Base-by-base conservation (phyloP, 2,888 invertebrate species). In the Ornithoptera alexandrae region DNA sequence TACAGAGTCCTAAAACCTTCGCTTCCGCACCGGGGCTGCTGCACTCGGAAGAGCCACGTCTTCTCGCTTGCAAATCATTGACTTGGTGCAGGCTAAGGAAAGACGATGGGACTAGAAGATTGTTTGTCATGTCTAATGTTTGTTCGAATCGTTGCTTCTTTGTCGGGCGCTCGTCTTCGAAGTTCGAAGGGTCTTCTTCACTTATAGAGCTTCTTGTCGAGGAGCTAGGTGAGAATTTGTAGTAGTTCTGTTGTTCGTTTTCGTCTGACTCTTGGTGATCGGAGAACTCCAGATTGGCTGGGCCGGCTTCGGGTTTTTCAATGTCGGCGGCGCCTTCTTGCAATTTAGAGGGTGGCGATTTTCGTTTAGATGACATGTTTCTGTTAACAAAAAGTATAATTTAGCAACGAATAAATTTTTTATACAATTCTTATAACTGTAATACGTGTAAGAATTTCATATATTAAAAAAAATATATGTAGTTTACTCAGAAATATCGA, bases 311-410 rank as follows among this genome's bases (percentile, higher is more conserved):
- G 65, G 85, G 77, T 78, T 88, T 88, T 75, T 90, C 92, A 82
- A 89, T 87, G 81, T 93, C 84, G 81, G 92, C 80, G 83, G 92
- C 94, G 90, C 93, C 93, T 94, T 96, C 95, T 94, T 97, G 97
- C 92, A 97, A 94, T 94, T 98, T 98, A 82, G 97, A 97, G 89
- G 98, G 98, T 90, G 97, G 97, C 90, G 97, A 98, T 94, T 98
- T 98, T 93, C 98, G 95, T 95, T 98, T 98, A 93, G 97, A 97
- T 95, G 97, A 98, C 98, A 98, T 98, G 94, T 95, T 97, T 95
- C 96, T 96, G 95, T 56, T 75, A 94, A 94, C 10, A 89, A 93
- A 93, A 88, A 81, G 53, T n/a, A 53, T 7, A 6, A 7, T n/a
- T 53, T n/a, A n/a, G 53, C 18, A n/a, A 53, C n/a, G 53, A n/a